Evolutionary conservation across 1,140 invertebrate species (phyloP), one percentile per base, ranked within the genome.

Genomic region (Aphelinus certus): DNA sequence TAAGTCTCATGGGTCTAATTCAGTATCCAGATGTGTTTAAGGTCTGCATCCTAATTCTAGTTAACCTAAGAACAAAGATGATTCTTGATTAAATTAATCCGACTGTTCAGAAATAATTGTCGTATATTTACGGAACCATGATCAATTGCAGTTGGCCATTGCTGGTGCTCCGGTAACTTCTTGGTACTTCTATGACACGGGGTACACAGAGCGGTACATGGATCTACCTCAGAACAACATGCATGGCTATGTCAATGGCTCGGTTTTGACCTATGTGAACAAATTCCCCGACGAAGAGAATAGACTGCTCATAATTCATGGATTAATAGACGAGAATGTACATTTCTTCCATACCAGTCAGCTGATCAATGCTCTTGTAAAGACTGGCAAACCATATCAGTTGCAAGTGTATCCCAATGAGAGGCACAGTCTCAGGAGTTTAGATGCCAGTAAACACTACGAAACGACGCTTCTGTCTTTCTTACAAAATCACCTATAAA

Each of bases 311-410:
- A 97, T 99, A 57, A 95, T 99, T 79, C 98, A 99, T 87, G 98
- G 98, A 4, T 89, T 99, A 62, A 97, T 98, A 70, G 98, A 99
- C 87, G 98, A 99, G 88, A 99, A 99, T 86, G 98, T 99, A n/a
- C 98, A 99, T 88, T 99, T 99, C 86, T 93, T 94, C 79, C 97
- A 99, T 85, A 98, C 97, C 7, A 96, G 94, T 85, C 93, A 95
- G 78, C 86, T 99, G 62, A 94, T 99, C 48, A 95, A 95, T 82
- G 93, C 94, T 63, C 89, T 99, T 66, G 92, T 98, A 61, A 93
- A 95, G 79, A 93, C 94, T 47, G 97, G 97, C 62, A 99, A 99
- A 87, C 95, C 87, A 43, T 97, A 98, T 88, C 91, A 95, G 80
- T 85, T 97, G 48, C 95, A 98, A 92, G 91, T 98, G 51, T 98